Evolutionary conservation across 1,140 invertebrate species (phyloP), one percentile per base, ranked within the genome.

Genomic region (Atta cephalotes): DNA sequence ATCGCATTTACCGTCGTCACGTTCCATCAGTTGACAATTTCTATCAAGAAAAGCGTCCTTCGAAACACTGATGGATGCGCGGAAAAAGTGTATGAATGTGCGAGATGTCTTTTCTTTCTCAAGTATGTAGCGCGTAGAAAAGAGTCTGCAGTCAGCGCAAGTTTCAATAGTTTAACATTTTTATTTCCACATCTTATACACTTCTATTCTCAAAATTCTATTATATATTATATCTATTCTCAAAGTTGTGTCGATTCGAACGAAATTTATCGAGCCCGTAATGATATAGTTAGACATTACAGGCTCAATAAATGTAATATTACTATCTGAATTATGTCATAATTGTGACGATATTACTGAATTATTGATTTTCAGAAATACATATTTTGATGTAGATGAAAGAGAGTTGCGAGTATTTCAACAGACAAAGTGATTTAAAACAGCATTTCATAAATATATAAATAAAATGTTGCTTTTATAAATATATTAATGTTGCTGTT

Each of bases 21-120:
- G n/a, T 80, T 25, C 14, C 28, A 56, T 80, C 63, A 3, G n/a
- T 60, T 35, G 31, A 80, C 78, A 70, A 80, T 70, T 80, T 39
- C 49, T 18, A 39, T 80, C 78, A 21, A 56, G 25, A 31, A 14
- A 25, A 62, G 74, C 53, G 14, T 7, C 16, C 21, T 31, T 70
- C 10, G 21, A 28, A 53, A 6, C 28, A 68, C 2, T 25, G 78
- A 6, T 10, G 14, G 35, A 77, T 45, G 25, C 4, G 7, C n/a
- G 74, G 74, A 39, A 35, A 7, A 31, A 65, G 18, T 18, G 39
- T 25, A 63, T 10, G 76, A 78, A 2, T 78, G 58, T 45, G 18
- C 39, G 16, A 31, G 76, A 78, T 39, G 62, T 78, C 21, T 10
- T 3, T 45, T 60, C 35, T 5, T 49, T 49, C 39, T 63, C n/a